These are phyloP conservation scores for Hyppa rectilinea DNA, from an alignment of 2,888 invertebrate genomes.

Conservation along the genomic window DNA sequence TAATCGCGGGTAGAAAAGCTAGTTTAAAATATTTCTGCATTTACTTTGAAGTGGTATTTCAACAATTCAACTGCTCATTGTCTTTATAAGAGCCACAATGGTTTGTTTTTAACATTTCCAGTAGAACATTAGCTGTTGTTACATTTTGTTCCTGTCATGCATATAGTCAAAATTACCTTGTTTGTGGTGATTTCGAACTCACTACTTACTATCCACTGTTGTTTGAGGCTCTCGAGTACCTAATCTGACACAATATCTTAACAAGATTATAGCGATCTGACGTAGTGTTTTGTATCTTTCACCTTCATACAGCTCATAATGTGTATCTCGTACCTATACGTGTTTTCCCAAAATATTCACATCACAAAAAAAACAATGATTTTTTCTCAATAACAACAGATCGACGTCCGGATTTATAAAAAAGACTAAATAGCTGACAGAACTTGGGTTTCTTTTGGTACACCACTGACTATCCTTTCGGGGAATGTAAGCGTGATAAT, in stretches of 20 bases:
- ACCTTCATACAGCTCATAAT: neutral
- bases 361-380: no score
- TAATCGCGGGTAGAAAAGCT: no score
- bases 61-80: slow-evolving; percentile 12
- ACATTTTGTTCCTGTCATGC: no score
- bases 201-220: neutral
- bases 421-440: no score
- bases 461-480: no score
- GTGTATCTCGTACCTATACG: neutral
- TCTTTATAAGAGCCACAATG: neutral
- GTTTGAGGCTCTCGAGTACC: slow-evolving; percentile 17
- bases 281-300: slow-evolving; percentile 15
- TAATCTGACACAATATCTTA: slow-evolving; percentile 43
- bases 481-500: no score
- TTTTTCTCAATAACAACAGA: no score
- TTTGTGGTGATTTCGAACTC: slow-evolving; percentile 18
- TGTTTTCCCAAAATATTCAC: slow-evolving; percentile 29
- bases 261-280: slow-evolving; percentile 25
- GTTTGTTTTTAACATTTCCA: slow-evolving; percentile 20
- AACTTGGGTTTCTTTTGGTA: no score
- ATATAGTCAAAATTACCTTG: slow-evolving; percentile 23
- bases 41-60: slow-evolving; percentile 8
- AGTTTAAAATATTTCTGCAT: slow-evolving; percentile 11
- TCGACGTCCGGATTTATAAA: no score
- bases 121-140: slow-evolving; percentile 1